Percentiles rank a stretch among this genome's conserved stretches.
Evolutionary conservation across 1,140 invertebrate species (phyloP).

Genomic region (Drosophila teissieri): DNA sequence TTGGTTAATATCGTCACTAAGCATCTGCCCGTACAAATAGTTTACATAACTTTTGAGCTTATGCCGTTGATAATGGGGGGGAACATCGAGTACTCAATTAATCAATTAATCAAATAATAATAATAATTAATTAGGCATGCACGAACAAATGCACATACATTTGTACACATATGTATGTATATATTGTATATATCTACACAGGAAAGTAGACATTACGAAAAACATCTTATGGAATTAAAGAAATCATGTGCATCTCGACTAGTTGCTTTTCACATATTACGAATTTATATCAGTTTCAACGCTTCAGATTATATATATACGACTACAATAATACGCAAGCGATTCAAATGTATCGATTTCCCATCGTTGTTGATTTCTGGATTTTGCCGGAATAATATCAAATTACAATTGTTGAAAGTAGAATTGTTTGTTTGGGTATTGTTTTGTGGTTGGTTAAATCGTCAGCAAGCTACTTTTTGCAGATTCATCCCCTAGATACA

Average conservation of each 20-base stretch:
- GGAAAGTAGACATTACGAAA: conserved; percentile 31
- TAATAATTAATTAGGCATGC: conserved; percentile 31
- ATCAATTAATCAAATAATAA: conserved; percentile 2
- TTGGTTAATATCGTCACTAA: conserved; percentile 31
- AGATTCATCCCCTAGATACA: conserved; percentile 56
- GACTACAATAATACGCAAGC: conserved; percentile 47
- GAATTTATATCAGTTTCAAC: conserved; percentile 26
- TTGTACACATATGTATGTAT: conserved; percentile 9
- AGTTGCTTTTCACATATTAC: conserved; percentile 29
- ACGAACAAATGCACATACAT: conserved; percentile 31
- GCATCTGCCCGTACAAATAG: conserved; percentile 20
- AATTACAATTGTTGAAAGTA: conserved; percentile 25
- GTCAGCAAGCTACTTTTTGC: conserved; percentile 60
- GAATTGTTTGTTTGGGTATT: conserved; percentile 9
- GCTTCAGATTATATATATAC: conserved; percentile 36
- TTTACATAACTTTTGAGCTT: conserved; percentile 36
- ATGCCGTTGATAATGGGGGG: conserved; percentile 22
- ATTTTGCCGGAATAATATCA: conserved; percentile 48
- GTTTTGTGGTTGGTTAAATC: conserved; percentile 48
- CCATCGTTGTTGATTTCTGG: conserved; percentile 29
- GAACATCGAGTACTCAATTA: conserved; percentile 1
- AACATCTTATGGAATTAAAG: conserved; percentile 25
- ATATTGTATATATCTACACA: conserved; percentile 31
- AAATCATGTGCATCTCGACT: conserved; percentile 38
- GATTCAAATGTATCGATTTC: conserved; percentile 39